Conservation (phyloP, 2,888 invertebrate genomes). For the Eugnorisma glareosa region DNA sequence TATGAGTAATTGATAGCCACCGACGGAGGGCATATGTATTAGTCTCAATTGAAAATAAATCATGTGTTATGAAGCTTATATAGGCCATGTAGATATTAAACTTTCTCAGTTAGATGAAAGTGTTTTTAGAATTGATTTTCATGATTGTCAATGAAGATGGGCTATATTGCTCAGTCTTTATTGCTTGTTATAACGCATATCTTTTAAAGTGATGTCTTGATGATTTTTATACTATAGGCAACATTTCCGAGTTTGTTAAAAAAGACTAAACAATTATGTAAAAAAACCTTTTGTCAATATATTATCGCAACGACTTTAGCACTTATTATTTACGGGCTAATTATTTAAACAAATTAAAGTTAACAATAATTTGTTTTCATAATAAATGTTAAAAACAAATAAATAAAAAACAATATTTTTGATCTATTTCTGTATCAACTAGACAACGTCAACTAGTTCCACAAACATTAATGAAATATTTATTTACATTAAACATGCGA, state of each 20-base stretch:
- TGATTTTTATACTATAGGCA: neutral
- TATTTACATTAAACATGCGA: neutral
- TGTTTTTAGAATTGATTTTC: neutral
- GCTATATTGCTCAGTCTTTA: neutral
- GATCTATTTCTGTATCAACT: neutral
- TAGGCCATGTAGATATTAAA: slow-evolving; percentile 4
- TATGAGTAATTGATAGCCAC: slow-evolving; percentile 35
- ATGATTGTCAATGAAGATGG: neutral
- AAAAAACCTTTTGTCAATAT: neutral
- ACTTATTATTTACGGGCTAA: neutral
- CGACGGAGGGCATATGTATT: slow-evolving; percentile 45
- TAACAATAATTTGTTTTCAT: neutral
- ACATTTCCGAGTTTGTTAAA: neutral
- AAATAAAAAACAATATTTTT: slow-evolving; percentile 6
- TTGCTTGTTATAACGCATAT: neutral
- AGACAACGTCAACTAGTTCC: neutral
- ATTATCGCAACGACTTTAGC: neutral
- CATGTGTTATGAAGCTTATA: neutral
- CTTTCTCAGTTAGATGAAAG: neutral
- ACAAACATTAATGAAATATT: neutral
- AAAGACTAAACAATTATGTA: neutral
- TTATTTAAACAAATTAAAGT: neutral
- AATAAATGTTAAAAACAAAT: neutral
- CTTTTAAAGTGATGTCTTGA: neutral
- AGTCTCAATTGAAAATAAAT: slow-evolving; percentile 35